A percentile compares a stretch with the other conserved stretches of the same genome.
These are phyloP conservation scores for Gymnoscelis rufifasciata DNA, from an alignment of 2,888 invertebrate species.

Conservation along the genomic window DNA sequence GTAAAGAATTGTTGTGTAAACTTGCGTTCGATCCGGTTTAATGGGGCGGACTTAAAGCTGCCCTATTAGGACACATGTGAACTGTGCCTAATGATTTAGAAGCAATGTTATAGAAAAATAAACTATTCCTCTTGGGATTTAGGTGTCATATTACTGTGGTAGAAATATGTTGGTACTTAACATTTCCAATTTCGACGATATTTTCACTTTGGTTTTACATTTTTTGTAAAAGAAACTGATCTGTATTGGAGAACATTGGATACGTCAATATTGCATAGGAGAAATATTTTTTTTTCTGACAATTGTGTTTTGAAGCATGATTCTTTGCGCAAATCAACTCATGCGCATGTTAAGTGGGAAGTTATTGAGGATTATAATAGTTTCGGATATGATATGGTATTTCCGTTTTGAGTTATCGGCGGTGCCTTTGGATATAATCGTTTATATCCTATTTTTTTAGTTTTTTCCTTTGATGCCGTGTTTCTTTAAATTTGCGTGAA, in stretches of 20 bases:
- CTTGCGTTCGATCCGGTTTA: constrained; percentile 71
- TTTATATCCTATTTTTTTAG: constrained; percentile 53
- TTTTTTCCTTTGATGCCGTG: no score
- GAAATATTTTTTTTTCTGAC: constrained; percentile 34
- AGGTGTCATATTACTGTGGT: background rate
- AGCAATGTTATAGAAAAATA: constrained; percentile 34
- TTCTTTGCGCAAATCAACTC: constrained; percentile 62
- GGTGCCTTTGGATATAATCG: constrained; percentile 48
- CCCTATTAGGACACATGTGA: constrained; percentile 53
- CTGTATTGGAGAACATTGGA: constrained; percentile 17
- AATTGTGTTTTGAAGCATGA: constrained; percentile 31
- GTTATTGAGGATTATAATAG: constrained; percentile 44
- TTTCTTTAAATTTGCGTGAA: no score
- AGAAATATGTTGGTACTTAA: background rate
- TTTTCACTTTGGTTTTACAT: background rate
- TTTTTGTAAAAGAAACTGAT: constrained; percentile 6
- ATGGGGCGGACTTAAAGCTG: constrained; percentile 72
- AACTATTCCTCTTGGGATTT: background rate
- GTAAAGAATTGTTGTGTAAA: constrained; percentile 77
- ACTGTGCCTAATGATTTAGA: constrained; percentile 73
- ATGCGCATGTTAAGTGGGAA: constrained; percentile 58
- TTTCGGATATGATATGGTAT: constrained; percentile 65
- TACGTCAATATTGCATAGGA: constrained; percentile 17
- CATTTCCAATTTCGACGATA: background rate
- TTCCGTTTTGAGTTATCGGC: constrained; percentile 60